phyloP scores from a whole-genome alignment of 2,113 vertebrate genomes.

The Tachysurus fulvidraco region DNA sequence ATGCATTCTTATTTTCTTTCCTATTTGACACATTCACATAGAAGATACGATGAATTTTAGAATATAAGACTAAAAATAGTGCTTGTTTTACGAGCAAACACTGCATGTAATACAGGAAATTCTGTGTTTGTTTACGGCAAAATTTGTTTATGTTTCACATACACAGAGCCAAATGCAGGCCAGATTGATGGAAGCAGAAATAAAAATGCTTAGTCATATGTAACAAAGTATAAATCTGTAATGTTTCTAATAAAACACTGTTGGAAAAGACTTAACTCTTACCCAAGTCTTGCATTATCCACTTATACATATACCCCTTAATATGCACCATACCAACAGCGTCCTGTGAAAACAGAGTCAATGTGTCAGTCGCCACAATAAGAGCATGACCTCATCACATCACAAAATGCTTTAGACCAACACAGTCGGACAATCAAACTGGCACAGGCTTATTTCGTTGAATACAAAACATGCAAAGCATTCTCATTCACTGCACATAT shows the following conservation, averaged over 20 bases:
- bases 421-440: neutral
- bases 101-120: neutral
- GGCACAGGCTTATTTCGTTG: neutral
- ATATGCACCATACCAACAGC: constrained; percentile 82
- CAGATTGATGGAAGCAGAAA: neutral
- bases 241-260: no score
- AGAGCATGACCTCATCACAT: neutral
- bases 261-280: constrained; percentile 48
- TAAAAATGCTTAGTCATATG: neutral
- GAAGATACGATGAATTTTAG: neutral
- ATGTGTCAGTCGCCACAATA: neutral
- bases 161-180: neutral
- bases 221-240: neutral
- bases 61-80: neutral
- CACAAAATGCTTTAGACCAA: neutral
- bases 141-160: neutral
- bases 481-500: neutral
- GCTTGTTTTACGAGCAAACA: neutral
- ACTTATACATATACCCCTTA: constrained; percentile 86
- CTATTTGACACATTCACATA: neutral
- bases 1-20: no score
- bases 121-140: neutral
- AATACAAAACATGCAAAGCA: neutral
- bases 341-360: constrained; percentile 66
- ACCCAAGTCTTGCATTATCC: constrained; percentile 83